Base-by-base conservation (phyloP, 2,888 invertebrate genomes). In the Steromphala cineraria region DNA sequence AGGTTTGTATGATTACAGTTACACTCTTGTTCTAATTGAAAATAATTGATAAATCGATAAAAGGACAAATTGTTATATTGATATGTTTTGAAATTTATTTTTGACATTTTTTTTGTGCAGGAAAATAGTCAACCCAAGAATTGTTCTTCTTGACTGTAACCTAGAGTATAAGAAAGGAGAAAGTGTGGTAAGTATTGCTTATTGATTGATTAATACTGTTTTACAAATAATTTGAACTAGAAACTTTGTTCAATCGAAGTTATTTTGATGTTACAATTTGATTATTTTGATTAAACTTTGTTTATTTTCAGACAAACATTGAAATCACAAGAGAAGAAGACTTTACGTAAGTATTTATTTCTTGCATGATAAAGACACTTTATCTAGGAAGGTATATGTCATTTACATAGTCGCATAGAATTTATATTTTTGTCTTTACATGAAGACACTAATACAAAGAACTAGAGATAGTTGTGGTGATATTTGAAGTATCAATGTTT, bases 121-220 rank as follows among this genome's bases (percentile, higher is more conserved):
- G 67, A 95, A 95, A 89, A 98, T 99, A 89, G 97, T 98, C 94
- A 98, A 99, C 94, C 99, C 99, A 0, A 95, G 98, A 87, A 98
- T 99, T 91, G 94, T 99, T 0, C 94, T 99, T 78, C 94, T 99
- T 40, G 99, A 99, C 94, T 99, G 99, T 93, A 96, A 97, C 0
- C 94, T 99, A 80, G 99, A 99, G 94, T 99, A 99, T 94, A 99
- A 99, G 94, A 99, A 99, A 94, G 99, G 99, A 52, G 99, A 99
- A 94, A 98, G 98, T 92, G 97, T 94, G 93, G 94, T 92, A 84
- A 81, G 85, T 78, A 36, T 75, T 21, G n/a, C 17, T 24, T 8
- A 17, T 53, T 31, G 13, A 10, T 36, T 36, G n/a, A n/a, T 36
- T 5, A 36, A 3, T 36, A 36, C 8, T 3, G 36, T 36, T 36